Conservation (phyloP, 1,140 invertebrate genomes). For the Leptonema lineaticorne region DNA sequence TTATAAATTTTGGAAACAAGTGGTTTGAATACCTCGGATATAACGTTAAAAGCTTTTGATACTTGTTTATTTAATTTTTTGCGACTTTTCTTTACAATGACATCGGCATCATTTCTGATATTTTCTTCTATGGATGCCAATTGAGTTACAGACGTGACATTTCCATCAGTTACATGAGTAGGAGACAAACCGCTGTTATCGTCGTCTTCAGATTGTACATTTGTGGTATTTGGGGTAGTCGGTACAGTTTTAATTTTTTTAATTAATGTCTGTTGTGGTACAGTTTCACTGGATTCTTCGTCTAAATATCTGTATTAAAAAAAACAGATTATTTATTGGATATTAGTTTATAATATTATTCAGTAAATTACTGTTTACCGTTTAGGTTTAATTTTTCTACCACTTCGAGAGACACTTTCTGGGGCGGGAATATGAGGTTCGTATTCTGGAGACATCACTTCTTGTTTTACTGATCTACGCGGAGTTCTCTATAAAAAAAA, state of each 20-base stretch:
- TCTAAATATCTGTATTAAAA: constrained; percentile 47
- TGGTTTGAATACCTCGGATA: not conserved
- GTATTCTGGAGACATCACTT: constrained; percentile 29
- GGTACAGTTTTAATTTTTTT: constrained; percentile 42
- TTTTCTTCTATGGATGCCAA: not conserved
- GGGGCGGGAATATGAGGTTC: constrained; percentile 28
- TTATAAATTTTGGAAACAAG: too few species aligned
- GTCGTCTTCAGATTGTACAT: constrained; percentile 44
- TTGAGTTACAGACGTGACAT: not conserved
- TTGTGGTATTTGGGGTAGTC: constrained; percentile 46
- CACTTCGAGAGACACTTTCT: constrained; percentile 70
- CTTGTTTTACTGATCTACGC: constrained; percentile 27
- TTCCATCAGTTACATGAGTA: not conserved
- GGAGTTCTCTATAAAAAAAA: constrained; percentile 31
- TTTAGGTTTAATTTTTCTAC: constrained; percentile 74
- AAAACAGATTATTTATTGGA: not conserved
- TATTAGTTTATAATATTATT: not conserved
- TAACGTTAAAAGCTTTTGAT: not conserved
- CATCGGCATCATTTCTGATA: not conserved
- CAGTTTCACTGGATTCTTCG: constrained; percentile 50
- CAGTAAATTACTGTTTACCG: constrained; percentile 43
- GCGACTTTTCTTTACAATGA: not conserved
- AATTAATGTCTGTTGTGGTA: constrained; percentile 44
- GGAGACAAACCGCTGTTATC: not conserved
- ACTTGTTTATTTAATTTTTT: constrained; percentile 5